Percentiles rank a stretch among this genome's conserved stretches.
Evolutionary conservation across 2,888 invertebrate genomes (phyloP).

Genomic region (Palloptera scutellata): DNA sequence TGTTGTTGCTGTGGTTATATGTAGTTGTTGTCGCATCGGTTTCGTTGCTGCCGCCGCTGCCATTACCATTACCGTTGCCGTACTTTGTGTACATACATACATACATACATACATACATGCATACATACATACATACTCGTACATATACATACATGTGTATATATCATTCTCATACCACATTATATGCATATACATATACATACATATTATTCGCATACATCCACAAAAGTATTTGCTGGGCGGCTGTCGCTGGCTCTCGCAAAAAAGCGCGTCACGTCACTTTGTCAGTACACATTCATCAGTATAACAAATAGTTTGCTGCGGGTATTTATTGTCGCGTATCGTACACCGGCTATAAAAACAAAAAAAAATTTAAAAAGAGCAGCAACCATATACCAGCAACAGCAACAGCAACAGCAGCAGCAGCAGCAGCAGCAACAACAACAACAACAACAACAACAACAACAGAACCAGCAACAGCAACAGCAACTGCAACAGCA

Average conservation of each 20-base stretch:
- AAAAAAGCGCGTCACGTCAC: conserved; percentile 23
- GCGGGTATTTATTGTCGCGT: too few species aligned
- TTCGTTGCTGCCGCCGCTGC: too few species aligned
- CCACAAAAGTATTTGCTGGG: not conserved
- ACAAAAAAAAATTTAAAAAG: not conserved
- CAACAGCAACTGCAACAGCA: conserved; percentile 29
- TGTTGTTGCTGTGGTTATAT: not conserved
- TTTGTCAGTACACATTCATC: conserved; percentile 26
- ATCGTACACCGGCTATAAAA: not conserved
- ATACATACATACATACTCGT: too few species aligned
- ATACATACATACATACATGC: not conserved
- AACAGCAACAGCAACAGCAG: conserved; percentile 29
- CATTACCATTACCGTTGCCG: too few species aligned
- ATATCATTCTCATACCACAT: not conserved
- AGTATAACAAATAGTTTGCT: not conserved
- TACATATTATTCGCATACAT: not conserved
- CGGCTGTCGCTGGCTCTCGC: conserved; percentile 17
- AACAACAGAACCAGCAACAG: not conserved
- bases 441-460: not conserved
- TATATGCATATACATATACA: not conserved
- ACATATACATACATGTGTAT: too few species aligned
- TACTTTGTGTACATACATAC: not conserved
- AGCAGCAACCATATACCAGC: conserved; percentile 23
- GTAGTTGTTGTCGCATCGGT: too few species aligned
- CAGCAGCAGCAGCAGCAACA: conserved; percentile 27